Evolutionary conservation across 2,797 vertebrate species (phyloP).

Genomic region (Amblyopsis hoosieri): DNA sequence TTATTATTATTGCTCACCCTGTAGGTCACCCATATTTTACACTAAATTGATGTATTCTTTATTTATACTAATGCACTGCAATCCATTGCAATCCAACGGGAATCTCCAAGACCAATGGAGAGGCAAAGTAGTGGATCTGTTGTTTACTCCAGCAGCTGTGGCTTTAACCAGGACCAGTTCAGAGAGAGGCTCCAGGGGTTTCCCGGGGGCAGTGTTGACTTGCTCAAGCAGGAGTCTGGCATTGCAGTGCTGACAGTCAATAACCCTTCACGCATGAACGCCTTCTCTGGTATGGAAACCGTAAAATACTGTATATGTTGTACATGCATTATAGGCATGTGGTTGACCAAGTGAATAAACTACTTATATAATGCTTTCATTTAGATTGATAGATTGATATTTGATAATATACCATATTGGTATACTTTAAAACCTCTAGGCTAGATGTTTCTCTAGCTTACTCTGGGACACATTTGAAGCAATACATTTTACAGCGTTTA

Average conservation of each 20-base stretch:
- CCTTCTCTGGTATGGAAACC: conserved; percentile 85
- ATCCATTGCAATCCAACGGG: neutral
- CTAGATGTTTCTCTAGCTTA: neutral
- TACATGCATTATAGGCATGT: neutral
- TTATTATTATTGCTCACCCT: neutral
- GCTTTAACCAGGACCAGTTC: conserved; percentile 79
- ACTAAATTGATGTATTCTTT: too few species aligned
- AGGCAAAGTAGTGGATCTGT: conserved; percentile 64
- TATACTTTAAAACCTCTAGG: neutral
- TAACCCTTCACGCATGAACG: conserved; percentile 90
- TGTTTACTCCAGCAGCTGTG: conserved; percentile 74
- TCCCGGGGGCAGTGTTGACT: conserved; percentile 86
- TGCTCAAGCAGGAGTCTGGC: conserved; percentile 83
- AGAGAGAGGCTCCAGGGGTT: conserved; percentile 82
- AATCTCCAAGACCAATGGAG: conserved; percentile 54
- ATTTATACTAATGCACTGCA: neutral
- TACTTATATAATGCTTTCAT: neutral
- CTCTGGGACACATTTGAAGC: too few species aligned
- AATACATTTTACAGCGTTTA: too few species aligned
- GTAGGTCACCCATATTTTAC: too few species aligned
- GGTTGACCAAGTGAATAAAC: neutral
- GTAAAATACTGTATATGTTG: too few species aligned
- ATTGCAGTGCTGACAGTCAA: conserved; percentile 89
- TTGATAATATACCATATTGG: neutral
- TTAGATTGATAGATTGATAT: neutral